Conservation (phyloP, 2,113 vertebrate genomes). For the Probosciger aterrimus region DNA sequence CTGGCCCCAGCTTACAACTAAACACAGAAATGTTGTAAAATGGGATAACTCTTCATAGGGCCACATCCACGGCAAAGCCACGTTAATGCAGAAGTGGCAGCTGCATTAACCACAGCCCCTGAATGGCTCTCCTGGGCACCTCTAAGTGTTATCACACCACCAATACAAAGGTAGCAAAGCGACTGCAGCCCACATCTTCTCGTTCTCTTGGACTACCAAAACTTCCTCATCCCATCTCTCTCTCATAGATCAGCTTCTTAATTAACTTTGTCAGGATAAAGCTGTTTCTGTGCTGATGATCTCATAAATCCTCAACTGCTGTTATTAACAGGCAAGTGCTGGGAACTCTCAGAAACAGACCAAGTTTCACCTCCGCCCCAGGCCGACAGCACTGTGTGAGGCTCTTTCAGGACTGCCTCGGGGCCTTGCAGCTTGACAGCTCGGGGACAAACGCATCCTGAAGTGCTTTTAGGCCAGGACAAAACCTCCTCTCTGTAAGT, state of each 20-base stretch:
- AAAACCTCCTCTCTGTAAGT: fast-evolving
- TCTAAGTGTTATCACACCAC: not conserved
- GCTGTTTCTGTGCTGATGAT: not conserved
- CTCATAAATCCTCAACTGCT: fast-evolving
- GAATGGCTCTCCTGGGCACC: not conserved
- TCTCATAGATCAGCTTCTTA: not conserved
- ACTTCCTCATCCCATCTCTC: not conserved
- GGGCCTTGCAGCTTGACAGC: not conserved
- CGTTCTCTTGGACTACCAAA: not conserved
- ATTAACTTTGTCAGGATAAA: not conserved
- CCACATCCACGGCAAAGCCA: not conserved
- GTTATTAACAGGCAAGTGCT: too few species aligned
- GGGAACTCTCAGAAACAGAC: not conserved
- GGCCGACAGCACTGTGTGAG: fast-evolving
- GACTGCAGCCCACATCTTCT: not conserved
- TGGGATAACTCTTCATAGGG: not conserved
- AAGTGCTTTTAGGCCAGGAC: too few species aligned
- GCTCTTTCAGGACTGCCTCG: too few species aligned
- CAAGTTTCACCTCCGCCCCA: too few species aligned
- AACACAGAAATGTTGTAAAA: not conserved
- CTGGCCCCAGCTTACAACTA: too few species aligned
- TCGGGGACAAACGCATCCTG: fast-evolving
- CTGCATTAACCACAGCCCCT: not conserved
- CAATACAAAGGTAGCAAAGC: not conserved
- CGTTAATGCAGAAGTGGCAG: not conserved